Conservation (phyloP, 2,888 invertebrate genomes). For the Tethea ocularis region DNA sequence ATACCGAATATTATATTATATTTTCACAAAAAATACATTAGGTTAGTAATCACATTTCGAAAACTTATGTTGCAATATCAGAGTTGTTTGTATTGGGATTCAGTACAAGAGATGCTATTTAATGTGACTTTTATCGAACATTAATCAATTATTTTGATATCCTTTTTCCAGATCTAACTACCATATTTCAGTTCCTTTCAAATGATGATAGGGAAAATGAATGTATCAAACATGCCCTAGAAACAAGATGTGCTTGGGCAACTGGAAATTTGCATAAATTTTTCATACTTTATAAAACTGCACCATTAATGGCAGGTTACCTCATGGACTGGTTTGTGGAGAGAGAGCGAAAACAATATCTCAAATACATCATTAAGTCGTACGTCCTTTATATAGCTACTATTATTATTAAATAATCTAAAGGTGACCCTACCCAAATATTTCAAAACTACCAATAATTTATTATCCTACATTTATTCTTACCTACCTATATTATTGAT, state of each 20-base stretch:
- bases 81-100: not conserved
- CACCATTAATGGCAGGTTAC: constrained; percentile 98
- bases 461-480: not conserved
- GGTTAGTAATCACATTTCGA: constrained; percentile 88
- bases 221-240: constrained; percentile 93
- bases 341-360: constrained; percentile 95
- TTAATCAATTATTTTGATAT: constrained; percentile 18
- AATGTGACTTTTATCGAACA: constrained; percentile 13
- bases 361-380: constrained; percentile 97
- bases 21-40: constrained; percentile 98
- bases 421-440: not conserved
- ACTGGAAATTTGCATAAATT: constrained; percentile 96
- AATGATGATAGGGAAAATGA: constrained; percentile 90
- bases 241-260: constrained; percentile 96
- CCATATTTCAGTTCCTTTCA: constrained; percentile 92
- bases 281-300: constrained; percentile 93
- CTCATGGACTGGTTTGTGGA: constrained; percentile 99
- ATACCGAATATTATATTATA: constrained; percentile 98
- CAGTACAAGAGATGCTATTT: not conserved
- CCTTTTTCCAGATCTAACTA: constrained; percentile 92
- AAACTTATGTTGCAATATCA: too few relatives aligned
- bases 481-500: too few relatives aligned
- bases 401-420: constrained; percentile 16
- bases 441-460: not conserved
- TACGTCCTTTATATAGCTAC: constrained; percentile 86